phyloP scores from a whole-genome alignment of 2,113 vertebrate species.

The Vidua macroura region DNA sequence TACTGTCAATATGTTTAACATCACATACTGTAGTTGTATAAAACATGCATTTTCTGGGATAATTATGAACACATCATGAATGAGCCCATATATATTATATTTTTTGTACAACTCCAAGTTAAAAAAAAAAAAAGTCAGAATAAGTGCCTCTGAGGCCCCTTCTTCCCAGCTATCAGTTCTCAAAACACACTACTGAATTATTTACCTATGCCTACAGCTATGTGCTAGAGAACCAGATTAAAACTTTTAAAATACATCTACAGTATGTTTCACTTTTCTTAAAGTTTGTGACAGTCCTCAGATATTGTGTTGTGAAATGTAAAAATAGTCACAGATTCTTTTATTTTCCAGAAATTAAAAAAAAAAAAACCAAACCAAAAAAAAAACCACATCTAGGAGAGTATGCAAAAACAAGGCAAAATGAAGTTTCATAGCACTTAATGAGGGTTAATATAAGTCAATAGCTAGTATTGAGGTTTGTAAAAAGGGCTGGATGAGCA shows the following conservation, averaged over 20 bases:
- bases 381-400: constrained; percentile 48
- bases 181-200: constrained; percentile 73
- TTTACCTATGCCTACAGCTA: constrained; percentile 67
- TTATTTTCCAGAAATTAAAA: constrained; percentile 72
- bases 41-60: constrained; percentile 88
- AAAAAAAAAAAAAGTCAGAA: constrained; percentile 60
- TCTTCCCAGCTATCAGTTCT: constrained; percentile 70
- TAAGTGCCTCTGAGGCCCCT: constrained; percentile 72
- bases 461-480: constrained; percentile 64
- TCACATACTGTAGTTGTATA: constrained; percentile 80
- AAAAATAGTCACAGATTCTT: constrained; percentile 74
- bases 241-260: constrained; percentile 83
- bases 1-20: constrained; percentile 84
- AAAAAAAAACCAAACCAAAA: constrained; percentile 48
- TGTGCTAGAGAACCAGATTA: constrained; percentile 73
- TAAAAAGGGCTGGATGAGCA: constrained; percentile 43
- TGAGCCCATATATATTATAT: constrained; percentile 85
- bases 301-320: constrained; percentile 77
- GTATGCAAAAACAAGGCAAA: constrained; percentile 75
- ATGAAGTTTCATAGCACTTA: constrained; percentile 74
- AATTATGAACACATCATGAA: constrained; percentile 85
- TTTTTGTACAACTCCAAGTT: constrained; percentile 80
- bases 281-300: constrained; percentile 69
- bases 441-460: constrained; percentile 68
- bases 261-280: constrained; percentile 78